These are phyloP conservation scores for Lydus trimaculatus DNA, from an alignment of 2,888 invertebrate species.

Conservation along the genomic window DNA sequence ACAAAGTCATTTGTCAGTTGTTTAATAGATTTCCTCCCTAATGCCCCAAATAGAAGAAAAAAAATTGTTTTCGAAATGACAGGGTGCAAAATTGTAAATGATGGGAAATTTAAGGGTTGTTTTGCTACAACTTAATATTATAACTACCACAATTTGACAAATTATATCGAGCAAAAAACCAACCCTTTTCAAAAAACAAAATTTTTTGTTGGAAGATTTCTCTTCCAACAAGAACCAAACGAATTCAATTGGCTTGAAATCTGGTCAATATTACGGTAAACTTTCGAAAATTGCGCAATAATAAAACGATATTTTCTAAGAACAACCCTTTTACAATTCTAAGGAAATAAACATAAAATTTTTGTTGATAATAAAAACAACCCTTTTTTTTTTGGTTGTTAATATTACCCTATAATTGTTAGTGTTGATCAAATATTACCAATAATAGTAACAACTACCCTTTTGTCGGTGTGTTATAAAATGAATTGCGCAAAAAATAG, in stretches of 20 bases:
- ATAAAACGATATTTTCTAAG: not conserved
- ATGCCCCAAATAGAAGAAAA: no score
- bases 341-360: not conserved
- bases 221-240: not conserved
- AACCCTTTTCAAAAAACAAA: no score
- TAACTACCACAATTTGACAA: not conserved
- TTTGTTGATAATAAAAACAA: not conserved
- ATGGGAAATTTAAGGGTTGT: not conserved
- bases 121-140: not conserved
- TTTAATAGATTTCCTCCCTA: not conserved
- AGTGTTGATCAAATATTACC: no score
- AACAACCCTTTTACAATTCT: not conserved
- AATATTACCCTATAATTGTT: no score
- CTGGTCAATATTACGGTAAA: not conserved
- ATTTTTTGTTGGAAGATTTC: no score
- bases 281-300: not conserved
- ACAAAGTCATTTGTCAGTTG: not conserved
- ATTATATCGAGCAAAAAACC: not conserved
- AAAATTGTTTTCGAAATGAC: not conserved
- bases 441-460: not conserved
- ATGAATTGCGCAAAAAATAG: slow-evolving; percentile 2
- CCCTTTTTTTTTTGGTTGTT: not conserved
- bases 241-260: not conserved
- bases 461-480: not conserved
- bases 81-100: not conserved